Evolutionary conservation across 1,140 invertebrate genomes (phyloP), one percentile per base, ranked within the genome.

Genomic region (Pygmarrhopalites habei): DNA sequence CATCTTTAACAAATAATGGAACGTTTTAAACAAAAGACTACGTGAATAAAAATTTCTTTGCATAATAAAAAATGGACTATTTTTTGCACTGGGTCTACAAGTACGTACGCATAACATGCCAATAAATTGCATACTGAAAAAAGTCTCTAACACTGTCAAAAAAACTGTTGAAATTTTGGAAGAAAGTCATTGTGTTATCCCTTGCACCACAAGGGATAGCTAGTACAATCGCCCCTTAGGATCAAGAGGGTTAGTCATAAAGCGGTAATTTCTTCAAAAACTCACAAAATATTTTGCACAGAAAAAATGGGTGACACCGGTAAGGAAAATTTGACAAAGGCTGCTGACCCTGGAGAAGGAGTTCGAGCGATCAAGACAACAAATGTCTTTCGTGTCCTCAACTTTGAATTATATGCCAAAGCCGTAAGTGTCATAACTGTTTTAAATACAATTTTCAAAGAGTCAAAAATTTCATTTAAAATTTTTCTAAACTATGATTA

Each of bases 371-470:
- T 90, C 43, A 80, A 76, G 75, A 86, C 83, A 35, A 84, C 83
- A 21, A 80, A 77, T 65, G 78, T 86, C 28, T 92, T 92, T 74
- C 78, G 83, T 71, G 79, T 82, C 21, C 75, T 90, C 7, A 92
- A 92, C 77, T 90, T 87, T 78, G 89, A 92, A 77, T 76, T 92
- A 14, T 92, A 90, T 74, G 79, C 82, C 2, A 87, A 85, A 77
- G 88, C 88, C 66, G 89, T 90, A 82, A 83, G 82, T 14, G 26
- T 53, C 10, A 53, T 17, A 52, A 29, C 51, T 61, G 39, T 28
- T 25, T 58, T 19, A 10, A 2, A 25, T 58, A 59, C 28, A 49
- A 14, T 53, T 15, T 71, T 75, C 75, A 49, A 49, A 12, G 7
- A 49, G 46, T 15, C 23, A 49, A 49, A 15, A 12, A 23, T 7